Conservation (phyloP, 2,113 vertebrate genomes). For the Aix galericulata region DNA sequence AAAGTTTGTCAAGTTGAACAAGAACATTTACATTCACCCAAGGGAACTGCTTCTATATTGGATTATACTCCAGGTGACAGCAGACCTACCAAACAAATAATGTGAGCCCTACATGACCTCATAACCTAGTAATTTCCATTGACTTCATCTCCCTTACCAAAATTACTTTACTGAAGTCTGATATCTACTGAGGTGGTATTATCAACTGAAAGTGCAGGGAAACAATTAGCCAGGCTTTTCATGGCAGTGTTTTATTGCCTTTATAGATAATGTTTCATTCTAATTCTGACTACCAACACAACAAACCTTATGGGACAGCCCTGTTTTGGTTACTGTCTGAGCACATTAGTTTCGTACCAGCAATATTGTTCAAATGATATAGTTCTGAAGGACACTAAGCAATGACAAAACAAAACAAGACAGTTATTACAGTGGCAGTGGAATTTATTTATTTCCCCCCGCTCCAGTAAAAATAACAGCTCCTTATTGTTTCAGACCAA, state of each 20-base stretch:
- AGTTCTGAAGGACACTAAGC: constrained; percentile 17
- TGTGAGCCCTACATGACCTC: not conserved
- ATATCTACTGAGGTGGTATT: not conserved
- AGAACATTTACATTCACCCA: not conserved
- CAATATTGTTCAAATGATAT: not conserved
- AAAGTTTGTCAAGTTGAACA: not conserved
- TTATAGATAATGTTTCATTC: not conserved
- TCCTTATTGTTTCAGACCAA: not conserved
- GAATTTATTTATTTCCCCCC: not conserved
- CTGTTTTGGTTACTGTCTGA: constrained; percentile 17
- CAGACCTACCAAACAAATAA: not conserved
- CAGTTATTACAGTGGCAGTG: not conserved
- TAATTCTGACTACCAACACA: not conserved
- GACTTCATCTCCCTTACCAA: not conserved
- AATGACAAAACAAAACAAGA: not conserved
- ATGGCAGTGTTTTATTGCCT: not conserved
- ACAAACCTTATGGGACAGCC: not conserved
- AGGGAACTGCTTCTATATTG: not conserved
- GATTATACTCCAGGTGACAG: not conserved
- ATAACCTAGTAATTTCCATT: not conserved
- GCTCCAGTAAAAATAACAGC: not conserved
- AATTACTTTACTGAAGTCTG: not conserved
- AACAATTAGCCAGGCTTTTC: constrained; percentile 1
- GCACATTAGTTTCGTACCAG: constrained; percentile 16
- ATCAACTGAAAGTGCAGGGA: not conserved